Evolutionary conservation across 2,797 vertebrate species (phyloP).

Genomic region (Sebastolobus alascanus): DNA sequence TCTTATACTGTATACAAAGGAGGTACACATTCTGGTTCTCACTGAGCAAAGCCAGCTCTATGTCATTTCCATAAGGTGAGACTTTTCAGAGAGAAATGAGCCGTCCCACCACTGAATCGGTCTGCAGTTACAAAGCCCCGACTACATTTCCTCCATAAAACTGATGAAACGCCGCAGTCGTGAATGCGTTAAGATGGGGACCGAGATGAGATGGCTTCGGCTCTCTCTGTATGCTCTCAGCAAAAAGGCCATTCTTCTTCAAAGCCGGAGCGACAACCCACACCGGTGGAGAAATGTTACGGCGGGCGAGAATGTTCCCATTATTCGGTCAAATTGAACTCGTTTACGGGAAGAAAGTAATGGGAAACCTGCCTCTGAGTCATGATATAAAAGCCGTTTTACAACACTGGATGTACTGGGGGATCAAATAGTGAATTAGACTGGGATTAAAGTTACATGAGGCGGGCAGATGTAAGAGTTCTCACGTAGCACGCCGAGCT

Average conservation of each 20-base stretch:
- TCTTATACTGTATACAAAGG: not conserved
- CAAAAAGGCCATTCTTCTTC: slow-evolving; percentile 34
- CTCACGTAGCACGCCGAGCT: not conserved
- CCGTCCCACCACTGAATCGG: slow-evolving; percentile 29
- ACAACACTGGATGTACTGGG: slow-evolving; percentile 10
- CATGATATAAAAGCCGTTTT: slow-evolving; percentile 27
- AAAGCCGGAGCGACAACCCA: slow-evolving; percentile 38
- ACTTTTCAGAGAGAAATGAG: slow-evolving; percentile 23
- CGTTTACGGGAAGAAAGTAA: slow-evolving; percentile 24
- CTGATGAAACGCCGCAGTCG: slow-evolving; percentile 56
- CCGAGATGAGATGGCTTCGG: slow-evolving; percentile 50
- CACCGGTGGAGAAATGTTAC: slow-evolving; percentile 36
- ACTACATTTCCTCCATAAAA: slow-evolving; percentile 52
- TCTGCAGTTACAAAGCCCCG: slow-evolving; percentile 31
- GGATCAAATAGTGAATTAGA: slow-evolving; percentile 28
- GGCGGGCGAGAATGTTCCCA: slow-evolving; percentile 11
- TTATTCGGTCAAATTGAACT: slow-evolving; percentile 57
- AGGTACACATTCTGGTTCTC: not conserved
- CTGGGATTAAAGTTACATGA: slow-evolving; percentile 34
- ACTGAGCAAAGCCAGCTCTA: slow-evolving; percentile 3
- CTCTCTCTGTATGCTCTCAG: slow-evolving; percentile 32
- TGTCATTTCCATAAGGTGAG: not conserved
- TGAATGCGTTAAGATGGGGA: slow-evolving; percentile 42
- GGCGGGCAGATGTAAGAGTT: slow-evolving; percentile 16
- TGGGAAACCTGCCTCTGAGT: slow-evolving; percentile 42